Conservation (phyloP, 2,797 vertebrate genomes). For the Arrhamphus sclerolepis region DNA sequence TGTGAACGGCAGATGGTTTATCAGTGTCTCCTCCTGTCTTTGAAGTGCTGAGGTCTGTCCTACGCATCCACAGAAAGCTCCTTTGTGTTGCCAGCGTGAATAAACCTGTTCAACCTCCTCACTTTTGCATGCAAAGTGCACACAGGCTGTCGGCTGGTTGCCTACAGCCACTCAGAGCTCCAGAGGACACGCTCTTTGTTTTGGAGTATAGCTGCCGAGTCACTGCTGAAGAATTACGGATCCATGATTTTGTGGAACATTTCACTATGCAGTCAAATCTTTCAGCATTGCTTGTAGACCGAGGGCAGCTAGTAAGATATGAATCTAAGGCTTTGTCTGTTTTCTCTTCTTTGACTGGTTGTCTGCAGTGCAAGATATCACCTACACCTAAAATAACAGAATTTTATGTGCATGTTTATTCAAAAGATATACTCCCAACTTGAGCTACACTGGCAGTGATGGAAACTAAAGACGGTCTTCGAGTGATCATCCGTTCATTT, state of each 20-base stretch:
- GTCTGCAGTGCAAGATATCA: conserved; percentile 22
- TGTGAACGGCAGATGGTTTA: too few relatives aligned
- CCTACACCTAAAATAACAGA: conserved; percentile 27
- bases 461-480: too few relatives aligned
- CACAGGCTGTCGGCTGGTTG: conserved; percentile 19
- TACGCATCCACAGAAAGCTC: conserved; percentile 10
- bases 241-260: conserved; percentile 30
- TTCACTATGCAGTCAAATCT: conserved; percentile 18
- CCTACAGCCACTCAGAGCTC: conserved; percentile 18
- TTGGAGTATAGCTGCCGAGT: conserved; percentile 39
- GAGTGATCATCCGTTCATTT: too few relatives aligned
- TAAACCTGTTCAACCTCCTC: conserved; percentile 50
- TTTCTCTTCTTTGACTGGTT: conserved; percentile 15
- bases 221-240: conserved; percentile 33
- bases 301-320: not conserved
- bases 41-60: conserved; percentile 32
- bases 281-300: not conserved
- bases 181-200: conserved; percentile 26
- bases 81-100: conserved; percentile 32
- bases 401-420: conserved; percentile 53
- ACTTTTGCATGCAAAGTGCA: conserved; percentile 24
- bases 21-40: conserved; percentile 21
- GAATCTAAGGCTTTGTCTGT: conserved; percentile 15
- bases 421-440: conserved; percentile 1
- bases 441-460: not conserved